These are phyloP conservation scores for Conger conger DNA, from an alignment of 2,113 vertebrate genomes.

Conservation along the genomic window DNA sequence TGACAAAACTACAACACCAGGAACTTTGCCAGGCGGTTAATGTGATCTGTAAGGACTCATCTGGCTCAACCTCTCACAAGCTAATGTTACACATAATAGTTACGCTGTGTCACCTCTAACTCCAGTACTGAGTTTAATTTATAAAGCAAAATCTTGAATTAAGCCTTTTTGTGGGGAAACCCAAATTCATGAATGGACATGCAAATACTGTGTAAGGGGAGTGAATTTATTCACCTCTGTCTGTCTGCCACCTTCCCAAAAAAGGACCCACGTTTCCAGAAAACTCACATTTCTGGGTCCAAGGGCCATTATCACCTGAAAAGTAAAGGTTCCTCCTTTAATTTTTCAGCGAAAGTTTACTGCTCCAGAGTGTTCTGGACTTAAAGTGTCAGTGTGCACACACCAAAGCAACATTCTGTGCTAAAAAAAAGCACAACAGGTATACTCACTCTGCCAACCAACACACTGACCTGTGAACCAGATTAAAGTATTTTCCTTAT, in stretches of 20 bases:
- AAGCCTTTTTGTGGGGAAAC: background rate
- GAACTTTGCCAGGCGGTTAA: too few species aligned
- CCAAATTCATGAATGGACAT: background rate
- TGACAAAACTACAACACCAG: too few species aligned
- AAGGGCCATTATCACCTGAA: constrained; percentile 94
- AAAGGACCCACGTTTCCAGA: constrained; percentile 84
- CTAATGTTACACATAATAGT: background rate
- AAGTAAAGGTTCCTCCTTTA: constrained; percentile 19
- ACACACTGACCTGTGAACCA: constrained; percentile 84
- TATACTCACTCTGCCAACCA: background rate
- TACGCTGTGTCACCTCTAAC: background rate
- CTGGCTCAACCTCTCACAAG: background rate
- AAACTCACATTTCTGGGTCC: constrained; percentile 92
- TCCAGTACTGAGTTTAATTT: background rate
- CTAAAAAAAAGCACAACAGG: background rate
- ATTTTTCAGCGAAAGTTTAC: background rate
- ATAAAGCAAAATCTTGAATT: background rate
- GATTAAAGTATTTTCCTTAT: constrained; percentile 76
- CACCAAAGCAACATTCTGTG: background rate
- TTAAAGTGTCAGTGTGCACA: background rate
- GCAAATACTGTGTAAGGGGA: background rate
- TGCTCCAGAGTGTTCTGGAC: too few species aligned
- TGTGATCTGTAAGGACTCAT: background rate
- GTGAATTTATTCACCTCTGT: constrained; percentile 70
- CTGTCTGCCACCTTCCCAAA: constrained; percentile 81